Base-by-base conservation (phyloP, 1,140 invertebrate genomes). In the Tetragonula clypearis region DNA sequence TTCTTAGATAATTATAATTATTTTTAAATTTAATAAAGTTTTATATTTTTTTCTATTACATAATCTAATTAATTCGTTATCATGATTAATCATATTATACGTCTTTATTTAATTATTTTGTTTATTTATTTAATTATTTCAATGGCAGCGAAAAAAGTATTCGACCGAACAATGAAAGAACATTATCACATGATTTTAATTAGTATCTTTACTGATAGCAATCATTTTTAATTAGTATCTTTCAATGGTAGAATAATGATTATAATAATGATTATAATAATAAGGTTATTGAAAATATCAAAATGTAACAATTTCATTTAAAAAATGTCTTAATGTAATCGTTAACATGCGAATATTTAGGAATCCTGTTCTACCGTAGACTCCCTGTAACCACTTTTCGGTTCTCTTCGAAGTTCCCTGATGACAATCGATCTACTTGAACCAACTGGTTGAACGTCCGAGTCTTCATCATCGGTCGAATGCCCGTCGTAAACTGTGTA, bases 391-490 rank as follows among this genome's bases (percentile, higher is more conserved):
- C 92, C 91, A 68, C 92, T 91, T 79, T 85, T 90, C 4, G 93
- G 93, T 60, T 94, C 93, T 21, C 82, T 85, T 35, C 84, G 76
- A 65, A 94, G 84, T 68, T 93, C 90, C 30, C 69, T 90, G 55
- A 94, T 91, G 12, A 91, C 80, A n/a, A 90, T 87, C 49, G 77
- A 90, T 60, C 87, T 87, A 5, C 71, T 68, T 3, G 65, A 49
- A 73, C 73, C 58, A 15, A 76, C 21, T 53, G 30, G 72, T 8
- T 88, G 85, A 1, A 89, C 26, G n/a, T 95, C 93, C 1, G 94
- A 95, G 87, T 94, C 94, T 77, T 95, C 94, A 76, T 95, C 94
- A 68, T 95, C 94, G 2, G 93, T 94, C 3, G 93, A 93, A 76
- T 93, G 53, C 26, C 91, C 82, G n/a, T 90, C 78, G 84, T 87